These are phyloP conservation scores for Paradisaea rubra DNA, from an alignment of 2,113 vertebrate genomes.

Conservation along the genomic window DNA sequence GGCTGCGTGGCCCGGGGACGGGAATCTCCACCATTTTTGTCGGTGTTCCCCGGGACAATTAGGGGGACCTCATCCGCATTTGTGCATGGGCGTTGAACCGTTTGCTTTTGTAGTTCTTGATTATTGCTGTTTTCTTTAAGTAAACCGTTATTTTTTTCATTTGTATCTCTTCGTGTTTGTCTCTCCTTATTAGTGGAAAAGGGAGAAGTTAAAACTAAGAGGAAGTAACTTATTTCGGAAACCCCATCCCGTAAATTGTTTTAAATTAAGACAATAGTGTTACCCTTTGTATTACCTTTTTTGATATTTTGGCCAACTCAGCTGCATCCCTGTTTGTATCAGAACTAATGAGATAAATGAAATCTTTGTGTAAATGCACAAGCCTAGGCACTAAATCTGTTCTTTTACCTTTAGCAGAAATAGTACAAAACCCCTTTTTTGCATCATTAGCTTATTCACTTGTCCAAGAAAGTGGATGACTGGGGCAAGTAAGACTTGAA, in stretches of 20 bases:
- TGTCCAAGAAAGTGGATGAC: neutral
- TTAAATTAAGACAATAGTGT: neutral
- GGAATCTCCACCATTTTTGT: neutral
- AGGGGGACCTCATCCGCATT: neutral
- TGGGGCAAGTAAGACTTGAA: neutral
- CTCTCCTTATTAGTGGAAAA: neutral
- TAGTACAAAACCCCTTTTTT: neutral
- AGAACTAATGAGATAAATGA: neutral
- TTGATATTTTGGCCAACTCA: neutral
- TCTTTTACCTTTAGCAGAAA: neutral
- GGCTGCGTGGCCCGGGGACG: accelerated
- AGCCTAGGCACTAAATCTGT: neutral
- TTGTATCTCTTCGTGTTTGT: neutral
- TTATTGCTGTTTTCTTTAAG: neutral
- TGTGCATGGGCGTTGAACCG: accelerated
- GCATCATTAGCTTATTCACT: neutral
- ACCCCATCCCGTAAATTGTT: accelerated
- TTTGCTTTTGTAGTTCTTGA: neutral
- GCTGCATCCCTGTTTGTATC: neutral
- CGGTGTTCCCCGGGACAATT: neutral
- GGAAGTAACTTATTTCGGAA: neutral
- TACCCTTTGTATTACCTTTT: neutral
- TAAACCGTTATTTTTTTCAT: neutral
- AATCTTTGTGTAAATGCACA: neutral
- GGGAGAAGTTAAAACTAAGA: neutral